phyloP scores from a whole-genome alignment of 2,888 invertebrate genomes.

The Tiphia femorata region DNA sequence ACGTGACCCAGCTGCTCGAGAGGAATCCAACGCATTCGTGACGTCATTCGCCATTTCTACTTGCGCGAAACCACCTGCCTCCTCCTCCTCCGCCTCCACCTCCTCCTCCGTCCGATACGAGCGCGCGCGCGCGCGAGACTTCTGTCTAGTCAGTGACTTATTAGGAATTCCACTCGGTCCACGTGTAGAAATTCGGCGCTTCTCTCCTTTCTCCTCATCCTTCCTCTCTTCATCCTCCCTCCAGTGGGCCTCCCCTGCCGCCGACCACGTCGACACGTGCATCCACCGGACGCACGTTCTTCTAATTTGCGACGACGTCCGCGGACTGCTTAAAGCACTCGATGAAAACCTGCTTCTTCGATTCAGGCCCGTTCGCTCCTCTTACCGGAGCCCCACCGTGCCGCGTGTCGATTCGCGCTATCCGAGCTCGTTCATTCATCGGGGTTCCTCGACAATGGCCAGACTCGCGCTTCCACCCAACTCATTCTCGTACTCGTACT shows the following conservation, averaged over 20 bases:
- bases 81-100: constrained; percentile 12
- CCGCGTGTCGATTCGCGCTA: no score
- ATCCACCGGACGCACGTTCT: constrained; percentile 55
- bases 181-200: constrained; percentile 58
- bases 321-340: constrained; percentile 38
- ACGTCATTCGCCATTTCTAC: constrained; percentile 56
- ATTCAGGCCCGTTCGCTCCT: no score
- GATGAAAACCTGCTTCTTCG: no score
- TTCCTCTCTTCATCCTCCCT: no score
- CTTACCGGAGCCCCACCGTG: no score
- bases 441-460: no score
- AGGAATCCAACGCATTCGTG: constrained; percentile 59
- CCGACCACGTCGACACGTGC: constrained; percentile 49
- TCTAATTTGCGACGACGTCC: constrained; percentile 54
- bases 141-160: constrained; percentile 54
- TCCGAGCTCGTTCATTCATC: no score
- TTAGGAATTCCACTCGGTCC: constrained; percentile 61
- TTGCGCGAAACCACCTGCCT: constrained; percentile 1
- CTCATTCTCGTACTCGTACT: constrained; percentile 18
- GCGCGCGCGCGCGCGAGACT: constrained; percentile 33
- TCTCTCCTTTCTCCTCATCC: no score
- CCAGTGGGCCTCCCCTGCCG: no score
- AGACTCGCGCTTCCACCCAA: no score
- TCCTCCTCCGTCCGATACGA: constrained; percentile 24
- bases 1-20: constrained; percentile 66